phyloP scores from a whole-genome alignment of 2,888 invertebrate species.

The Apamea monoglypha region DNA sequence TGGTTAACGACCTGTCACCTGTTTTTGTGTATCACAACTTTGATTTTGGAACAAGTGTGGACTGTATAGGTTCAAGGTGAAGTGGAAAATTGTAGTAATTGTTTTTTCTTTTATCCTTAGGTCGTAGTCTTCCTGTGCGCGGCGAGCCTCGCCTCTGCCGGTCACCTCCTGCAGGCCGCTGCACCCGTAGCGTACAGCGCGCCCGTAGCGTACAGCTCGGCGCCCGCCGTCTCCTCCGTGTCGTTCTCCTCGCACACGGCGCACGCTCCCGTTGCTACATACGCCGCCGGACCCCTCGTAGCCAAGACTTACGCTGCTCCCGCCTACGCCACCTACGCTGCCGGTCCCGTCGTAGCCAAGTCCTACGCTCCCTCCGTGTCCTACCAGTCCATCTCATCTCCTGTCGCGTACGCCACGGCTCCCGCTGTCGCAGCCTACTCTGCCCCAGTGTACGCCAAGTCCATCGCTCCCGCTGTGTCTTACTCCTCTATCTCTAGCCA shows the following conservation, averaged over 20 bases:
- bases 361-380: constrained; percentile 76
- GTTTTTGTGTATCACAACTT: neutral
- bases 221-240: constrained; percentile 76
- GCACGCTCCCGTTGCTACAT: constrained; percentile 65
- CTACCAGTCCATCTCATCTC: constrained; percentile 78
- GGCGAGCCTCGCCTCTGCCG: constrained; percentile 91
- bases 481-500: constrained; percentile 80
- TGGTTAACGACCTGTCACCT: constrained; percentile 15
- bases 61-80: neutral
- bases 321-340: constrained; percentile 62
- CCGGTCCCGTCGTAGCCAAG: constrained; percentile 68
- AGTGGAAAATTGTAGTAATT: neutral
- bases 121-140: constrained; percentile 90
- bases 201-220: constrained; percentile 82
- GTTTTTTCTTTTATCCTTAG: constrained; percentile 66
- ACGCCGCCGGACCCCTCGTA: constrained; percentile 78
- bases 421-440: constrained; percentile 69
- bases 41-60: neutral
- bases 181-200: constrained; percentile 79
- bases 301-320: constrained; percentile 79
- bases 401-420: constrained; percentile 69
- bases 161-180: constrained; percentile 85
- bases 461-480: constrained; percentile 77
- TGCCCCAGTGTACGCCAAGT: constrained; percentile 78
- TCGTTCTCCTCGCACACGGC: constrained; percentile 64